Evolutionary conservation across 2,888 invertebrate species (phyloP), one percentile per base, ranked within the genome.

Genomic region (Bombylius discolor): DNA sequence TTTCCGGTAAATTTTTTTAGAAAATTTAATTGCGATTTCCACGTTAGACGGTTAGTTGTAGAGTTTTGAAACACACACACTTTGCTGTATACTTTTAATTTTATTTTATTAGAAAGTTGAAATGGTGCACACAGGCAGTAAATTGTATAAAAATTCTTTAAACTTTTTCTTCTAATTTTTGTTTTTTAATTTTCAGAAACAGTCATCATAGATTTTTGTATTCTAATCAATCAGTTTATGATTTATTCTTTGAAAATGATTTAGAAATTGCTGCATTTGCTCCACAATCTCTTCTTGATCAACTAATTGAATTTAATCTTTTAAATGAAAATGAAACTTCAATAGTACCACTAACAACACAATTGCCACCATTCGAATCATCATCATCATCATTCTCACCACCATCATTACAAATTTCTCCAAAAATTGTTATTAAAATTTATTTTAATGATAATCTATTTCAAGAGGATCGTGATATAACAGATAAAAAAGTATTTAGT

Each of bases 191-290:
- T 0, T 70, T 69, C 55, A 42, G 59, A 12, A 60, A 64, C 3
- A 65, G 66, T 31, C 58, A 60, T 32, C 68, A 66, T 34, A 58
- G 61, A 32, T 66, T 69, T 68, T 61, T 80, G 70, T 67, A 70
- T 68, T 66, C 62, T 65, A 77, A 61, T 76, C 76, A 58, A 62
- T 80, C 59, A 55, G 64, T 59, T 5, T 67, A 75, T 45, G 75
- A 79, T 12, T 67, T 80, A 31, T 60, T 79, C 7, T 64, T 70
- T 14, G 74, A 79, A 31, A 62, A 76, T 52, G 71, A 77, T 61
- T 67, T 81, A 58, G 77, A 78, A 66, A 68, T 80, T 53, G 81
- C 78, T 4, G 74, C 80, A 4, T 80, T 78, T 75, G 58, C 81
- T 9, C 78, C 81, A 2, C 64, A 70, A 36, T 64, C 68, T 5